phyloP scores from a whole-genome alignment of 2,797 vertebrate genomes.

The Brachyrhaphis roseni region DNA sequence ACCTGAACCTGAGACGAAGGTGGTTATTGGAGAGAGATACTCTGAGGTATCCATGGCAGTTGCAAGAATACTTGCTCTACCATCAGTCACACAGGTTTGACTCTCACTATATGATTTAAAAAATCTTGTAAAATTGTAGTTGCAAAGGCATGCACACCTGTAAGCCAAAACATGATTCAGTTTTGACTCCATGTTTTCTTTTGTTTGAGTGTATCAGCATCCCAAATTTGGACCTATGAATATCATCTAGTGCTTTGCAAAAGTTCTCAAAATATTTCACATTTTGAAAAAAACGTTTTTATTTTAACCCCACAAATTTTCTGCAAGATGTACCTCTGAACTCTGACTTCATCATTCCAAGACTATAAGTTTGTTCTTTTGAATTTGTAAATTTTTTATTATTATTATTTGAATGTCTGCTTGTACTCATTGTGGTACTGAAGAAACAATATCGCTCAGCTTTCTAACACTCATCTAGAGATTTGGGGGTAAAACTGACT shows the following conservation, averaged over 20 bases:
- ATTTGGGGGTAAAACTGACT: neutral
- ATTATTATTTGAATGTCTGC: neutral
- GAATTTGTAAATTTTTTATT: neutral
- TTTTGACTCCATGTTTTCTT: neutral
- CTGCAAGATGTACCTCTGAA: neutral
- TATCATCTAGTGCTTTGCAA: neutral
- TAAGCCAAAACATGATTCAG: neutral
- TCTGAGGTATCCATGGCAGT: constrained; percentile 65
- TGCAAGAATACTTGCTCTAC: constrained; percentile 55
- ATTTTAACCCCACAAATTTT: neutral
- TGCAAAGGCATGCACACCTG: neutral
- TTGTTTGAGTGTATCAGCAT: neutral
- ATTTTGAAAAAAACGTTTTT: too few relatives aligned
- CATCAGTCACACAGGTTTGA: constrained; percentile 67
- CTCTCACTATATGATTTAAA: neutral
- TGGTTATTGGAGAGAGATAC: constrained; percentile 52
- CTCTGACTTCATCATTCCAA: neutral
- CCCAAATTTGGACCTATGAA: neutral
- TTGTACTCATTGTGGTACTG: neutral
- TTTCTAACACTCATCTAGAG: neutral
- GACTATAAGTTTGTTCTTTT: neutral
- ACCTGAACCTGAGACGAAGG: constrained; percentile 44
- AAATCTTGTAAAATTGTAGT: neutral
- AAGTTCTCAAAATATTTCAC: neutral
- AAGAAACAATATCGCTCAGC: neutral